Evolutionary conservation across 2,113 vertebrate species (phyloP), one percentile per base, ranked within the genome.

Genomic region (Lepus timidus): DNA sequence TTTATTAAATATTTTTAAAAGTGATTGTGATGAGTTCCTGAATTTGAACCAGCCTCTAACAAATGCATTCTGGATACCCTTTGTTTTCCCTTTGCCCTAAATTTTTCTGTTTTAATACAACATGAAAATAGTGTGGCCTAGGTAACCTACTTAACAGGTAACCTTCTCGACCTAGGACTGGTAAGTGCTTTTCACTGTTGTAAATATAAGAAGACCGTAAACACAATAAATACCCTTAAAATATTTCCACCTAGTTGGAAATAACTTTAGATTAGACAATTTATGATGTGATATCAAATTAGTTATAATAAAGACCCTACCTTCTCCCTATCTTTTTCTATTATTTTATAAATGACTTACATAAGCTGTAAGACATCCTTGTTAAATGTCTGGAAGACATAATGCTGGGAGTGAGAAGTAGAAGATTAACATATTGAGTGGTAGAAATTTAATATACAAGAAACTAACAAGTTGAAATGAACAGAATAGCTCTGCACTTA

Each of bases 1-100:
- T 33, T 90, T 88, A 73, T 76, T 93, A 31, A 81, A 51, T 84
- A 80, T 90, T 92, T 95, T 78, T 68, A 29, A 58, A 85, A 20
- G 74, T 70, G n/a, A 33, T 33, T 70, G 2, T 67, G 52, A 74
- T 22, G 19, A 64, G 5, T 70, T 88, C 55, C 70, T 52, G 27
- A 80, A 61, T 58, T 90, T 91, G 79, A 95, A 52, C 55, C 64
- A 39, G 16, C 27, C 20, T 78, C 71, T 20, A 70, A n/a, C 65
- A 6, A 89, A 70, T 61, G 23, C 3, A 64, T 44, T 17, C 23
- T 84, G 4, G 23, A 51, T 68, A 25, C 3, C 16, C 13, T 58
- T 88, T 80, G 31, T 55, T 33, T 74, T 75, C 39, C 64, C 86
- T 81, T 75, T 93, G 39, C 9, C 27, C 33, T 65, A 4, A 65